Percentiles rank a stretch among this genome's conserved stretches.
These are phyloP conservation scores for Sinocyclocheilus anophthalmus DNA, from an alignment of 2,113 vertebrate species.

Conservation along the genomic window DNA sequence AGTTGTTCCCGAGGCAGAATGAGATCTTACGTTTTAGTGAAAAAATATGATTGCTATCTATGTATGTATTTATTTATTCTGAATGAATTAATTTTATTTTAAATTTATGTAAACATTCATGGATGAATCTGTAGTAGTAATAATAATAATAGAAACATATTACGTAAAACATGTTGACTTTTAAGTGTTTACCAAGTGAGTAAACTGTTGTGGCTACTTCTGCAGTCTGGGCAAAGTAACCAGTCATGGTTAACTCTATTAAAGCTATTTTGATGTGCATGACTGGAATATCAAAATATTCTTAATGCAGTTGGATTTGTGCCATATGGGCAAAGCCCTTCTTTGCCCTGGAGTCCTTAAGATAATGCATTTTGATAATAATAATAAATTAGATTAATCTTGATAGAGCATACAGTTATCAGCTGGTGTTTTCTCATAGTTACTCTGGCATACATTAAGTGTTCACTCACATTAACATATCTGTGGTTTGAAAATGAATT, in stretches of 20 bases:
- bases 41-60: neutral
- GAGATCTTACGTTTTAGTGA: neutral
- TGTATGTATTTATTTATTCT: neutral
- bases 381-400: constrained; percentile 21
- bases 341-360: constrained; percentile 12
- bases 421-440: constrained; percentile 8
- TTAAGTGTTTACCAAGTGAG: neutral
- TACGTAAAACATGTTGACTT: neutral
- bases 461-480: constrained; percentile 9
- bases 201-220: neutral
- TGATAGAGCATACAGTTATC: constrained; percentile 13
- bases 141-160: neutral
- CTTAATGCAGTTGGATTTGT: neutral
- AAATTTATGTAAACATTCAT: neutral
- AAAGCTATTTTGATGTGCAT: neutral
- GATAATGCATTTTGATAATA: constrained; percentile 20
- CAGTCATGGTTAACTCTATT: neutral
- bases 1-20: neutral
- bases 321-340: neutral
- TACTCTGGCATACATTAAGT: neutral
- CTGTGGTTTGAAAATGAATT: constrained; percentile 22
- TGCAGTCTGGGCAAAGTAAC: neutral
- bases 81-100: no score
- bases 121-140: neutral
- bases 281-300: neutral